Evolutionary conservation across 2,113 vertebrate species (phyloP).

Genomic region (Colius striatus): DNA sequence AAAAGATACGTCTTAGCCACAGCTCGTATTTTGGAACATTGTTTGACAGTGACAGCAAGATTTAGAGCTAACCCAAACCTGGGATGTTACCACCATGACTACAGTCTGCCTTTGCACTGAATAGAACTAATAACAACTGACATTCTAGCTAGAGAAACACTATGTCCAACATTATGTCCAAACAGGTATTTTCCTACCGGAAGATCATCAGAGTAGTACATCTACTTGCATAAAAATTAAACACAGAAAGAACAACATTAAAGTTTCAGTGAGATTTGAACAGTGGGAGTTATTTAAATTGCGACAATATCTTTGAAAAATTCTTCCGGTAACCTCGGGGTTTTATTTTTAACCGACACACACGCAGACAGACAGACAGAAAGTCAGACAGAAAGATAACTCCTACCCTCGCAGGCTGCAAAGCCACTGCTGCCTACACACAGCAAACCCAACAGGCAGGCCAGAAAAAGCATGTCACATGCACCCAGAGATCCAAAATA

Average conservation of each 20-base stretch:
- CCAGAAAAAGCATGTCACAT: constrained; percentile 65
- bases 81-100: background rate
- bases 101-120: background rate
- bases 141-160: background rate
- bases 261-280: constrained; percentile 13
- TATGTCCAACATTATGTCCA: background rate
- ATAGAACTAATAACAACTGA: background rate
- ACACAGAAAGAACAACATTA: background rate
- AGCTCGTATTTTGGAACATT: background rate
- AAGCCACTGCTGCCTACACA: constrained; percentile 72
- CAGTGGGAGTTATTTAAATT: background rate
- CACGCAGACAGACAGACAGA: constrained; percentile 51
- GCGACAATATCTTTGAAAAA: background rate
- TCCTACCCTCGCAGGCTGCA: constrained; percentile 44
- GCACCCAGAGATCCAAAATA: constrained; percentile 53
- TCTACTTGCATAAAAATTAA: background rate
- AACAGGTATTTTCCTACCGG: constrained; percentile 22
- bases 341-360: constrained; percentile 65
- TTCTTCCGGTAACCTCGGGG: constrained; percentile 9
- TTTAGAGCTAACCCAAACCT: background rate
- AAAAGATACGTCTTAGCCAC: background rate
- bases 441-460: constrained; percentile 43
- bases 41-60: background rate
- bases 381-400: constrained; percentile 62
- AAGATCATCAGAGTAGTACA: background rate